Conservation (phyloP, 2,113 vertebrate genomes). For the Ptychochromis oligacanthus region DNA sequence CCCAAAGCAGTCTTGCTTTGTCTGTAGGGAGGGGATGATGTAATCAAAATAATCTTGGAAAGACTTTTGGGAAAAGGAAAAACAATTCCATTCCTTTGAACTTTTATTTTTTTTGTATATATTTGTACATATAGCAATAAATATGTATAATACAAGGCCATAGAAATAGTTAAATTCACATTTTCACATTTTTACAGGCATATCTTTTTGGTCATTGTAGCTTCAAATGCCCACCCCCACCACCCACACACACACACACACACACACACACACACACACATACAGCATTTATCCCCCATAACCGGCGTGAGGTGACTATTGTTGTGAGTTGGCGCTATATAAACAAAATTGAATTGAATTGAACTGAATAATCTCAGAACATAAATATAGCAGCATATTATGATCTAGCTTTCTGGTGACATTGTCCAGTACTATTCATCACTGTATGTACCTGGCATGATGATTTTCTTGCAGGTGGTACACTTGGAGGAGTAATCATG, state of each 20-base stretch:
- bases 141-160: not conserved
- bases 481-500: constrained; percentile 95
- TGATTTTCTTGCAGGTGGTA: constrained; percentile 91
- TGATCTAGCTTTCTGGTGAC: not conserved
- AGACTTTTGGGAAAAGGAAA: not conserved
- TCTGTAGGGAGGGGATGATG: constrained; percentile 8
- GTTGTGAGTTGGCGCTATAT: too few species aligned
- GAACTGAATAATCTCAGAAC: too few species aligned
- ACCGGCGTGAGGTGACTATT: too few species aligned
- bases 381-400: not conserved
- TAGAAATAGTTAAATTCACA: too few species aligned
- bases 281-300: too few species aligned
- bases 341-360: too few species aligned
- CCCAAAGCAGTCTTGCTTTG: constrained; percentile 41
- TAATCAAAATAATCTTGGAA: constrained; percentile 19
- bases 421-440: not conserved
- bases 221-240: too few species aligned
- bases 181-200: not conserved
- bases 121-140: not conserved
- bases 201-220: not conserved
- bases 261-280: too few species aligned
- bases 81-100: not conserved
- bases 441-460: constrained; percentile 90
- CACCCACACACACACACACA: too few species aligned
- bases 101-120: not conserved